Percentiles rank a stretch among this genome's conserved stretches.
Conservation (phyloP, 1,140 invertebrate genomes). For the Hyposmocoma kahamanoa region DNA sequence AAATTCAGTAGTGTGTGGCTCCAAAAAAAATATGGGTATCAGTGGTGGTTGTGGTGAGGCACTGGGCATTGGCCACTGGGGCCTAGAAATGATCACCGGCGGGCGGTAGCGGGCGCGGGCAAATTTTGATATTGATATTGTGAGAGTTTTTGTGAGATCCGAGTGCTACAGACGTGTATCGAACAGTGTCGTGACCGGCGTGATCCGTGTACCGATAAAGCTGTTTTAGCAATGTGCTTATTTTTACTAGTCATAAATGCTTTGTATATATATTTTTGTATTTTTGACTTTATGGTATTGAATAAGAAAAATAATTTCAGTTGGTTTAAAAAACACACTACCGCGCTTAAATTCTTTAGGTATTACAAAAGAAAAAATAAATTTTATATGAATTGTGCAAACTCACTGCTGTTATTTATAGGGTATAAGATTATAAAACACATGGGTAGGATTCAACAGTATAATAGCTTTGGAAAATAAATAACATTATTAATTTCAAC, state of each 20-base stretch:
- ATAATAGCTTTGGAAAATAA: constrained; percentile 38
- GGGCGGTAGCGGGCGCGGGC: constrained; percentile 19
- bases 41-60: too few relatives aligned
- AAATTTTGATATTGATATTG: constrained; percentile 44
- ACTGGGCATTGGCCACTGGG: too few relatives aligned
- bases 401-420: constrained; percentile 26
- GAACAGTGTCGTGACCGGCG: constrained; percentile 29
- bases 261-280: constrained; percentile 63
- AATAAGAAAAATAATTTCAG: constrained; percentile 50
- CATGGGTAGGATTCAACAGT: constrained; percentile 11
- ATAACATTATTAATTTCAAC: too few relatives aligned
- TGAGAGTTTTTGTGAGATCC: constrained; percentile 38
- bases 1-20: too few relatives aligned
- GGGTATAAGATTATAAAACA: too few relatives aligned
- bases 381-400: constrained; percentile 36
- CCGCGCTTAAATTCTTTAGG: constrained; percentile 37
- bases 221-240: constrained; percentile 45
- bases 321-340: constrained; percentile 35
- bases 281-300: constrained; percentile 50
- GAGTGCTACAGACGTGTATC: constrained; percentile 33
- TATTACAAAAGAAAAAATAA: constrained; percentile 34
- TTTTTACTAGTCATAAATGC: constrained; percentile 66
- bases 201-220: constrained; percentile 21
- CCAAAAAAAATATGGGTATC: too few relatives aligned
- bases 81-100: too few relatives aligned